Evolutionary conservation across 2,888 invertebrate genomes (phyloP).

Genomic region (Salticus scenicus): DNA sequence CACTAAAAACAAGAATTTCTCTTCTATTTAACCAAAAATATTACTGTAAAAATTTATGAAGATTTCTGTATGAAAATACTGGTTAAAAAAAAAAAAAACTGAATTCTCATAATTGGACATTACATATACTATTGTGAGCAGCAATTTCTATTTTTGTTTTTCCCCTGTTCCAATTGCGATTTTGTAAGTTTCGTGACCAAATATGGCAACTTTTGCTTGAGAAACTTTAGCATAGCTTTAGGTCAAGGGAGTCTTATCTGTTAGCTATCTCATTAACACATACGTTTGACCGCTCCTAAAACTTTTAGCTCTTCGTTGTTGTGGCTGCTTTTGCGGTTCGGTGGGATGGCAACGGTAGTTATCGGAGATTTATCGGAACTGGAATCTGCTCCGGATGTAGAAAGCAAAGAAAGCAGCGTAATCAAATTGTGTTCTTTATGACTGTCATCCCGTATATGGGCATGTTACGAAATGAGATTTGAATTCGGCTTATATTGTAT

Average conservation of each 20-base stretch:
- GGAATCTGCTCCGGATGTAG: constrained; percentile 26
- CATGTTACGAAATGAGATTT: constrained; percentile 8
- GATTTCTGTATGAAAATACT: too few relatives aligned
- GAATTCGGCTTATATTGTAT: neutral
- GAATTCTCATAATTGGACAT: too few relatives aligned
- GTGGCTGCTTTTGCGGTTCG: constrained; percentile 52
- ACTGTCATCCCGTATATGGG: constrained; percentile 20
- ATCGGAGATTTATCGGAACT: constrained; percentile 59
- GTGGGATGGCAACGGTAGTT: constrained; percentile 55
- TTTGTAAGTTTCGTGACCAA: too few relatives aligned
- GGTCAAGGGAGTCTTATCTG: constrained; percentile 63
- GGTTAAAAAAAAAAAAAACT: too few relatives aligned
- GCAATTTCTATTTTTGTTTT: too few relatives aligned
- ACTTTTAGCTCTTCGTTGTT: constrained; percentile 67
- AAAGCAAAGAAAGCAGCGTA: constrained; percentile 28
- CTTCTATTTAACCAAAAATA: too few relatives aligned
- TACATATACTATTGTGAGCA: too few relatives aligned
- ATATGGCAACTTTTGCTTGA: constrained; percentile 31
- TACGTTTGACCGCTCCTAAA: constrained; percentile 66
- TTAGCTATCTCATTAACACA: constrained; percentile 69
- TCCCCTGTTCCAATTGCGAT: too few relatives aligned
- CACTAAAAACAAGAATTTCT: too few relatives aligned
- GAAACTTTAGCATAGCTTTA: constrained; percentile 22
- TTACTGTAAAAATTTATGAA: too few relatives aligned
- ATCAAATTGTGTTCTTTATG: constrained; percentile 44